Evolutionary conservation across 2,888 invertebrate genomes (phyloP).

Genomic region (Callinectes sapidus): DNA sequence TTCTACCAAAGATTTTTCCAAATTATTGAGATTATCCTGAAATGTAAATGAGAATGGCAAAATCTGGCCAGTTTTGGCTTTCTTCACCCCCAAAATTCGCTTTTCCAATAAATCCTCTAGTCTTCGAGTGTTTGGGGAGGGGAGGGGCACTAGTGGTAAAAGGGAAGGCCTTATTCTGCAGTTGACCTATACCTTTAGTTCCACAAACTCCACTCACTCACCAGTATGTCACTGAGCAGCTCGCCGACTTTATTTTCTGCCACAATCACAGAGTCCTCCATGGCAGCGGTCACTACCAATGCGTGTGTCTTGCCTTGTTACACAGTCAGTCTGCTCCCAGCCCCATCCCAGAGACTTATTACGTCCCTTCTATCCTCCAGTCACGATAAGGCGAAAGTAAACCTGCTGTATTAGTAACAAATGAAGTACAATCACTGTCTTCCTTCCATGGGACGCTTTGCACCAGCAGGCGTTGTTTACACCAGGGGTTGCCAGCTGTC

Average conservation of each 20-base stretch:
- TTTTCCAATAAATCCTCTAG: too few relatives aligned
- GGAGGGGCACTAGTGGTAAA: neutral
- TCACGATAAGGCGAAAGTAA: neutral
- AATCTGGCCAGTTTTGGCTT: too few relatives aligned
- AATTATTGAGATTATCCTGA: too few relatives aligned
- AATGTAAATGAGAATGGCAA: too few relatives aligned
- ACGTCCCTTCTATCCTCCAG: neutral
- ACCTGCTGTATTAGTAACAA: neutral
- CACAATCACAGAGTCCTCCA: constrained; percentile 52
- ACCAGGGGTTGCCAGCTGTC: neutral
- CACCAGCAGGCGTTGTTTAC: neutral
- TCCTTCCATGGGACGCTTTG: neutral
- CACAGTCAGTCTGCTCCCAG: neutral
- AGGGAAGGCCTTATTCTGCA: too few relatives aligned
- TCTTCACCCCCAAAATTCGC: too few relatives aligned
- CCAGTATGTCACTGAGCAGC: constrained; percentile 83
- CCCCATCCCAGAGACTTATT: neutral
- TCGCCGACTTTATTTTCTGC: constrained; percentile 71
- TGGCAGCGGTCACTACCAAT: neutral
- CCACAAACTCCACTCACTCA: constrained; percentile 76
- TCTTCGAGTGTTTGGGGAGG: too few relatives aligned
- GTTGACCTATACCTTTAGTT: neutral
- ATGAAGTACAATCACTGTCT: too few relatives aligned
- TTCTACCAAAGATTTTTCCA: too few relatives aligned
- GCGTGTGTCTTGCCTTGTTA: neutral